Conservation (phyloP, 2,113 vertebrate genomes). For the Numenius arquata region DNA sequence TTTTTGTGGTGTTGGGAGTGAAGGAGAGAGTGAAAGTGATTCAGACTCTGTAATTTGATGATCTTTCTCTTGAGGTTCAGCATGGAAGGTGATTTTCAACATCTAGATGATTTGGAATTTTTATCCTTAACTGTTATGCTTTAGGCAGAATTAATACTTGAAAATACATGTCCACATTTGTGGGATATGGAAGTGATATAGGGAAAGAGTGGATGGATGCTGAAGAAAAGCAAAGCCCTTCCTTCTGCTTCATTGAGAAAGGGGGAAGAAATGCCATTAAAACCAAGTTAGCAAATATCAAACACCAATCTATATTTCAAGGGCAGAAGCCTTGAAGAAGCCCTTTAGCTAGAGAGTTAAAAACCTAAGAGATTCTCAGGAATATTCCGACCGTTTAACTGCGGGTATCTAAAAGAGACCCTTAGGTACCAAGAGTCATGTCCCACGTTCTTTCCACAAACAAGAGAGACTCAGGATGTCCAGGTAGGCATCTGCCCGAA, state of each 20-base stretch:
- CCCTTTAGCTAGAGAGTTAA: neutral
- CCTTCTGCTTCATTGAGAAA: neutral
- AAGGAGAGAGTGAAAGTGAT: neutral
- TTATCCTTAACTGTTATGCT: neutral
- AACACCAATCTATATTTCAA: neutral
- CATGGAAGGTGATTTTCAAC: neutral
- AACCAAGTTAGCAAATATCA: neutral
- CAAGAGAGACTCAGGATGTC: neutral
- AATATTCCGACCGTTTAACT: neutral
- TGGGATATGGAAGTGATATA: neutral
- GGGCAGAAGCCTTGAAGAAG: neutral
- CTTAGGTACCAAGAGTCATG: accelerated
- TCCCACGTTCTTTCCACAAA: neutral
- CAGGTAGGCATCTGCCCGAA: neutral
- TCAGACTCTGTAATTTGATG: neutral
- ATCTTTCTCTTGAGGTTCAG: neutral
- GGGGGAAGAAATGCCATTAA: neutral
- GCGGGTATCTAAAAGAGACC: neutral
- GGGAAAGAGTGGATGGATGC: neutral
- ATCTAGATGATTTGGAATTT: neutral
- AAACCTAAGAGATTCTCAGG: neutral
- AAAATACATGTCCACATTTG: neutral
- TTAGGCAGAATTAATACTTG: neutral
- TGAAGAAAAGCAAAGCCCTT: neutral
- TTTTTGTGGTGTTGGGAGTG: neutral